Base-by-base conservation (phyloP, 2,797 vertebrate species). In the Eupleurogrammus muticus region DNA sequence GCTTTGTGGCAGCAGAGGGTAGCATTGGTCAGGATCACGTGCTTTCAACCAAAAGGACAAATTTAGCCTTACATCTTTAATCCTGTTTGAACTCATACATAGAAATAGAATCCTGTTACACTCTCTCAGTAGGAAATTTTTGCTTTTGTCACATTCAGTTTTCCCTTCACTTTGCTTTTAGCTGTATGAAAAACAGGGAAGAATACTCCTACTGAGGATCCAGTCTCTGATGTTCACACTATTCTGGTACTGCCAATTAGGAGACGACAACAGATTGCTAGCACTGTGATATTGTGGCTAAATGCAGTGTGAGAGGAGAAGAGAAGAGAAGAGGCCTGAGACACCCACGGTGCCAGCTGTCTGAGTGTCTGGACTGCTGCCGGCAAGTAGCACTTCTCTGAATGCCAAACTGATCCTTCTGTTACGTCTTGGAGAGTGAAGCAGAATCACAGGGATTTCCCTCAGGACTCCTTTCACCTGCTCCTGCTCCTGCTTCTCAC, bases 341-440 rank as follows among this genome's bases (percentile, higher is more conserved):
- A 80, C 69, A 49, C 58, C 40, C 63, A 60, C 50, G 48, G 53
- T 78, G 72, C 70, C 89, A 92, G 89, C 90, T 92, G 87, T 81
- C 86, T 61, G 42, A 79, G 78, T 58, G 82, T 77, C 89, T 88
- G 93, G 90, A 81, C 66, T 23, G 65, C 71, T 85, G 90, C 91
- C 89, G 32, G 84, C 61, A 84, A 87, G 90, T 82, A 86, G 87
- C 79, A 81, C 82, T 90, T 86, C 76, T 82, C 75, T 32, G 80
- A 69, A 91, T 92, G 82, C 88, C 89, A 61, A 28, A 44, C 74
- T 83, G 73, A 91, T 91, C 91, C 88, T 81, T 85, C 69, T 84
- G 88, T 86, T 87, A 67, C 66, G 62, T 92, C 88, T 91, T 44
- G 1, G 66, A 60, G 77, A 80, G 73, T 16, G 52, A 68, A 77